Base-by-base conservation (phyloP, 2,888 invertebrate species). In the Lutraria lutraria region DNA sequence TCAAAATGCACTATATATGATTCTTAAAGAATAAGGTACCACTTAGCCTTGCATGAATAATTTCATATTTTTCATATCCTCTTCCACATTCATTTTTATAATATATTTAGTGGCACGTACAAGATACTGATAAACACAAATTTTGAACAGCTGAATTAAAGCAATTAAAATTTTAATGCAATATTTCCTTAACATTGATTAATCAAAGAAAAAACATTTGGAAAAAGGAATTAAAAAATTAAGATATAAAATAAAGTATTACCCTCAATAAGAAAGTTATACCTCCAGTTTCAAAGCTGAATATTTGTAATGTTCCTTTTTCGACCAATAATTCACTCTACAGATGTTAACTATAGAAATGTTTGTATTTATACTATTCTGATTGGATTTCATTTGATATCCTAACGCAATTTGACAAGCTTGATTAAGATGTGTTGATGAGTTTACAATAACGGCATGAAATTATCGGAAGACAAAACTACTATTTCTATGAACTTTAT, bases 331-430 rank as follows among this genome's bases (percentile, higher is more conserved):
- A 31, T 76, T 76, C 34, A 76, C 31, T 31, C 76, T 76, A 76
- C 16, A 76, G 25, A 76, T 76, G 19, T 19, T 34, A 76, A 16
- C 76, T 10, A 8, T 31, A 25, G 76, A 16, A 16, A 31, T 19
- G 16, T 56, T 56, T 15, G 76, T 76, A 31, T 76, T 31, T 76
- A 76, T 76, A 76, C 31, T 4, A 31, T 34, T 76, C 34, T 76
- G 29, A 76, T 76, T 21, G 2, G 56, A 56, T 56, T 76, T 15
- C 76, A 76, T 76, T 25, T 31, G 76, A 76, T 31, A 80, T 3
- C 53, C 82, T 88, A 85, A 91, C 83, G 21, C 79, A 79, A 72
- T 85, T 72, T 89, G 89, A 89, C 89, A 89, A 76, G 8, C 25
- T 52, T 83, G 52, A 83, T 83, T 31, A 83, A n/a, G 29, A 43